A percentile compares a stretch with the other conserved stretches of the same genome.
These are phyloP conservation scores for Meiosimyza platycephala DNA, from an alignment of 2,888 invertebrate genomes.

Conservation along the genomic window DNA sequence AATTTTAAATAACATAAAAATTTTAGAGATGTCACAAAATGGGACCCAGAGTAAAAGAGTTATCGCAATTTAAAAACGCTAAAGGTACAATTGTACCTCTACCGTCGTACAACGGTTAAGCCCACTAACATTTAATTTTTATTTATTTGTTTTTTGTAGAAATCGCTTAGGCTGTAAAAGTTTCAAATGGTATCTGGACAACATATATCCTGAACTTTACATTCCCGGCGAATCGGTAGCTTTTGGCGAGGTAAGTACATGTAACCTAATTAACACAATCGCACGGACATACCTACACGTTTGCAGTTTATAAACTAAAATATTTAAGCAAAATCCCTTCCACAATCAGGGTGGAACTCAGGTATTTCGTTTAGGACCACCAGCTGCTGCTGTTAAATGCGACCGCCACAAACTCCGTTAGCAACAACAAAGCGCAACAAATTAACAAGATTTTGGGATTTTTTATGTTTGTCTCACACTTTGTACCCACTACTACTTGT, in stretches of 20 bases:
- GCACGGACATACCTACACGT: no score
- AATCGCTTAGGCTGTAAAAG: conserved; percentile 90
- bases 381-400: conserved; percentile 48
- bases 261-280: not conserved
- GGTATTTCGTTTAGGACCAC: conserved; percentile 70
- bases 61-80: no score
- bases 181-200: conserved; percentile 99
- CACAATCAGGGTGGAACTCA: conserved; percentile 99
- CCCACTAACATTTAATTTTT: no score
- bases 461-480: no score
- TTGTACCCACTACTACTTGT: no score
- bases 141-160: conserved; percentile 48
- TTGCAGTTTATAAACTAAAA: no score
- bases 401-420: conserved; percentile 68
- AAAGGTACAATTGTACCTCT: no score
- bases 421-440: conserved; percentile 37
- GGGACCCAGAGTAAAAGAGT: no score
- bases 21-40: no score
- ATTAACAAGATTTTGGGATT: conserved; percentile 31
- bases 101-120: no score
- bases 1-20: no score
- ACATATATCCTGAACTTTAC: conserved; percentile 97
- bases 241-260: conserved; percentile 90
- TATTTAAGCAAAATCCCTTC: conserved; percentile 75
- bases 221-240: conserved; percentile 98